These are phyloP conservation scores for Brachionus calyciflorus DNA, from an alignment of 1,140 invertebrate genomes.

Conservation along the genomic window DNA sequence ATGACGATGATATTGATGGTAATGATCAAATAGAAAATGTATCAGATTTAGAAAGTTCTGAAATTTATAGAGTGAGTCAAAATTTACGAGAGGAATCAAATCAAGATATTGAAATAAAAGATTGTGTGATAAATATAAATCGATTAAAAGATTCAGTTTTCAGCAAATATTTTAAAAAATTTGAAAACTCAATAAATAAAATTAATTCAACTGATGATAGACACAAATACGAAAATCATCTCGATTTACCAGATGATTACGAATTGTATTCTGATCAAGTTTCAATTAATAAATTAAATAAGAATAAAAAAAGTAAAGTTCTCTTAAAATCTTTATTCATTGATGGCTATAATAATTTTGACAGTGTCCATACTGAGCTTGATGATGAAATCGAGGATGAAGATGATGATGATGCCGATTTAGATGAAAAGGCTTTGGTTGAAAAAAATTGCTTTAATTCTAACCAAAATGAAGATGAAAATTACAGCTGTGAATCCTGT, in stretches of 20 bases:
- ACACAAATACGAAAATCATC: not conserved
- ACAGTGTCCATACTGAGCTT: not conserved
- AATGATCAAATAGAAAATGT: not conserved
- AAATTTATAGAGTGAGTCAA: not conserved
- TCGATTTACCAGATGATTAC: not conserved
- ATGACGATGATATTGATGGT: not conserved
- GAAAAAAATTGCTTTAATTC: not conserved
- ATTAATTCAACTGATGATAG: not conserved
- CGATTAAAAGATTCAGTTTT: slow-evolving; percentile 6
- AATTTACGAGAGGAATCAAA: not conserved
- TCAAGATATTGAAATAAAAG: not conserved
- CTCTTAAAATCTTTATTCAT: not conserved
- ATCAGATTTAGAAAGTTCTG: not conserved
- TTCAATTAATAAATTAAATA: not conserved
- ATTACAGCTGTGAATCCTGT: not conserved
- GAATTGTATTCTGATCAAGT: slow-evolving; percentile 13
- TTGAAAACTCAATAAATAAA: slow-evolving; percentile 9
- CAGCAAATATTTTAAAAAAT: not conserved
- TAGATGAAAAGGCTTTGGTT: not conserved
- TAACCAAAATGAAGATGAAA: not conserved
- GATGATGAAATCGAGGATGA: not conserved
- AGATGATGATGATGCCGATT: not conserved
- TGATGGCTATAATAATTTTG: too few species aligned
- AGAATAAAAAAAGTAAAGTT: not conserved
- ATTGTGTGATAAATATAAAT: slow-evolving; percentile 15